Evolutionary conservation across 2,113 vertebrate species (phyloP), one percentile per base, ranked within the genome.

Genomic region (Etheostoma spectabile): DNA sequence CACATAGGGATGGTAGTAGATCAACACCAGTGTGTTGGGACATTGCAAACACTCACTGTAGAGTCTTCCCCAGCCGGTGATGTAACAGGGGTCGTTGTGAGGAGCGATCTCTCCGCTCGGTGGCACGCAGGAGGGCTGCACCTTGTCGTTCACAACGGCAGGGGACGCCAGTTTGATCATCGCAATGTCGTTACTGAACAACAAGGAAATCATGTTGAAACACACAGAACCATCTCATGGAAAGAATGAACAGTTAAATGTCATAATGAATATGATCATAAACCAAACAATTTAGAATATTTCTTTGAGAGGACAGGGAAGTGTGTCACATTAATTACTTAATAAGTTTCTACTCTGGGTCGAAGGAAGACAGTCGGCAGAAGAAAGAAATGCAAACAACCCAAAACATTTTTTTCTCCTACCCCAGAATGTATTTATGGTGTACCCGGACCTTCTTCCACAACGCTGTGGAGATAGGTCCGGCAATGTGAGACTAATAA

Each of bases 21-120:
- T 66, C 5, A 49, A 24, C 6, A 42, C 42, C 33, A 11, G 49
- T 24, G 48, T 27, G 49, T 13, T 30, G 60, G 27, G 6, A n/a
- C 22, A 22, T 30, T 0, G 12, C 14, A n/a, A 14, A 33, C 16
- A 33, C 81, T 73, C 12, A 78, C 89, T 88, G 81, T 84, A 84
- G 19, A 90, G 30, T 30, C 83, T 64, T 7, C 89, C 89, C 89
- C 89, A 90, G 63, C 89, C 86, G 3, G 55, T 90, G 72, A 88
- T 60, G 71, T 86, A 86, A 61, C 89, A 90, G 57, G 86, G 78
- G 33, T 82, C 48, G 1, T 80, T 12, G 67, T 88, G 57, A 10
- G 62, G 38, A 35, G 73, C 2, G 24, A 77, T 4, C 13, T 82
- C 78, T 22, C 65, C 76, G 13, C 64, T 55, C 13, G 19, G 5